Percentiles rank a stretch among this genome's conserved stretches.
Conservation (phyloP, 2,888 invertebrate genomes). For the Meiosimyza decipiens region DNA sequence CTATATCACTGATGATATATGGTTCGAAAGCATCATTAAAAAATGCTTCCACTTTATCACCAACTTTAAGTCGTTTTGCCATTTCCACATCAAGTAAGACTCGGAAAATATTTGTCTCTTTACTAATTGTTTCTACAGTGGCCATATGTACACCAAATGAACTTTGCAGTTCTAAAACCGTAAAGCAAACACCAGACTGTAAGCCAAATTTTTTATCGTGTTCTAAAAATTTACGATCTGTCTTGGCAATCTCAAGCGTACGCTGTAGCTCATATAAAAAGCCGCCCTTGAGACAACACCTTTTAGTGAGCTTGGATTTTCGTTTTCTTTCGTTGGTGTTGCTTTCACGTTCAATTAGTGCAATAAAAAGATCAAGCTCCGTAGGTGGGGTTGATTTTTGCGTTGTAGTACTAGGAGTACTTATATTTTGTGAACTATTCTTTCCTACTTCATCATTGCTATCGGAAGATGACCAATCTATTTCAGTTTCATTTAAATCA, state of each 20-base stretch:
- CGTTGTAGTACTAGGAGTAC: conserved; percentile 23
- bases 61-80: conserved; percentile 34
- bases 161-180: conserved; percentile 35
- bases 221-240: conserved; percentile 42
- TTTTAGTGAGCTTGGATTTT: neutral
- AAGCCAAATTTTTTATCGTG: conserved; percentile 45
- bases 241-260: conserved; percentile 33
- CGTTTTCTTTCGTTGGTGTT: neutral
- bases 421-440: conserved; percentile 20
- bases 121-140: conserved; percentile 31
- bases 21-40: conserved; percentile 38
- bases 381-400: conserved; percentile 30
- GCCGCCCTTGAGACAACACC: conserved; percentile 40
- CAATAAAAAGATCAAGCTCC: conserved; percentile 45
- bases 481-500: neutral
- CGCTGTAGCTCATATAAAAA: conserved; percentile 38
- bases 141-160: conserved; percentile 44
- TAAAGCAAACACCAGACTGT: conserved; percentile 35
- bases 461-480: conserved; percentile 22
- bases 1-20: conserved; percentile 30
- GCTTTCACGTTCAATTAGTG: conserved; percentile 43
- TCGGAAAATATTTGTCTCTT: conserved; percentile 1
- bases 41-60: conserved; percentile 44
- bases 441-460: neutral
- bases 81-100: conserved; percentile 39